These are phyloP conservation scores for Drosophila setosimentum DNA, from an alignment of 2,888 invertebrate genomes.

Conservation along the genomic window DNA sequence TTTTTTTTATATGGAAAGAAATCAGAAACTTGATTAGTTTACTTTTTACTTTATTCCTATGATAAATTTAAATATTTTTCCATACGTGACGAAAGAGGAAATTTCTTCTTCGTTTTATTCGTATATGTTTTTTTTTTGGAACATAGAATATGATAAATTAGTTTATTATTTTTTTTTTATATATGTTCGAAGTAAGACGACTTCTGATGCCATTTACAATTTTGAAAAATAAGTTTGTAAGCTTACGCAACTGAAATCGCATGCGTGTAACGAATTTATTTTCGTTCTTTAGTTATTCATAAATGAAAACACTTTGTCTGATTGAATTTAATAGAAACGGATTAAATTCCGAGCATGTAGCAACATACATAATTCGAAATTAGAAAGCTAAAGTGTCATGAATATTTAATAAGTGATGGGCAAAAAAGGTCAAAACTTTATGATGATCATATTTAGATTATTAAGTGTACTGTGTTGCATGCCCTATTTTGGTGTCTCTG, in stretches of 20 bases:
- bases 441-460: background rate
- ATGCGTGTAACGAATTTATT: slow-evolving; percentile 47
- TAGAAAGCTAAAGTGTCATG: slow-evolving; percentile 47
- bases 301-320: slow-evolving; percentile 37
- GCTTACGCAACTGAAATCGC: slow-evolving; percentile 27
- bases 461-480: background rate
- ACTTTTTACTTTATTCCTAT: background rate
- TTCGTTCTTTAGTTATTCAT: slow-evolving; percentile 39
- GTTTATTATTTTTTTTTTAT: background rate
- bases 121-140: background rate
- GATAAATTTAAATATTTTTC: background rate
- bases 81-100: background rate
- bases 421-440: background rate
- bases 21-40: background rate
- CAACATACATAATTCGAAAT: slow-evolving; percentile 46
- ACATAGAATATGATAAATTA: background rate
- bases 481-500: background rate
- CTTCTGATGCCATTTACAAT: slow-evolving; percentile 31
- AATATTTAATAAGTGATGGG: slow-evolving; percentile 34
- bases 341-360: slow-evolving; percentile 46
- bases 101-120: background rate
- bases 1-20: background rate
- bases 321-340: slow-evolving; percentile 13
- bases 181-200: background rate
- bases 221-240: slow-evolving; percentile 18